These are phyloP conservation scores for Mimachlamys varia DNA, from an alignment of 2,888 invertebrate genomes.

Conservation along the genomic window DNA sequence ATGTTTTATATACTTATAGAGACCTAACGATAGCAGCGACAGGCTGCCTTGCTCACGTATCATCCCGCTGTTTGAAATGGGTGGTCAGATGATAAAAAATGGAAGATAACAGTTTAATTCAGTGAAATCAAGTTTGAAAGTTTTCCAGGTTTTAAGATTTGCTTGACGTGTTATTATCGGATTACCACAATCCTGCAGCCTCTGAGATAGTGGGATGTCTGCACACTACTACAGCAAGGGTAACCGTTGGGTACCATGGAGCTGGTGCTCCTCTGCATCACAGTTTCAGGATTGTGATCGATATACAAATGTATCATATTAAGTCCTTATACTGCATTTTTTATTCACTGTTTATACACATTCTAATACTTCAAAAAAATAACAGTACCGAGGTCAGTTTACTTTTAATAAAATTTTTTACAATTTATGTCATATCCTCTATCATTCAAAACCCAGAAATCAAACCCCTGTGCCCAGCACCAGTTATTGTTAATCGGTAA, in stretches of 20 bases:
- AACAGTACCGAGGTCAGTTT: no score
- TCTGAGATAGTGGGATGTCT: background rate
- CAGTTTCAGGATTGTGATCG: no score
- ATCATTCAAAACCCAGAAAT: no score
- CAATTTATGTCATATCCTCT: no score
- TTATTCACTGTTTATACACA: no score
- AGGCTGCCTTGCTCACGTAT: background rate
- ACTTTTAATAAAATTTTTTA: no score
- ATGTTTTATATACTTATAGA: background rate
- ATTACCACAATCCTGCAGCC: background rate
- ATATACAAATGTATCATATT: no score
- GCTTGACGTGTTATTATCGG: background rate
- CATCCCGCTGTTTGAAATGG: slow-evolving; percentile 14
- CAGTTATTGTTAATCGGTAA: no score
- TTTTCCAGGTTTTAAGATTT: slow-evolving; percentile 29
- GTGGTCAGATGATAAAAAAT: slow-evolving; percentile 21
- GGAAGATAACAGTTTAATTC: background rate
- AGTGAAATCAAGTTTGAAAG: slow-evolving; percentile 25
- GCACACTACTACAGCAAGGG: background rate
- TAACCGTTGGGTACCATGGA: background rate
- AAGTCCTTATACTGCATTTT: no score
- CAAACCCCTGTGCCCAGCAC: no score
- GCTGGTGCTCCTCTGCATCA: no score
- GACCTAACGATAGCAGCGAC: background rate
- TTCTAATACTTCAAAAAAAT: no score